Percentiles rank a stretch among this genome's conserved stretches.
These are phyloP conservation scores for Bombycilla garrulus DNA, from an alignment of 2,113 vertebrate genomes.

Conservation along the genomic window DNA sequence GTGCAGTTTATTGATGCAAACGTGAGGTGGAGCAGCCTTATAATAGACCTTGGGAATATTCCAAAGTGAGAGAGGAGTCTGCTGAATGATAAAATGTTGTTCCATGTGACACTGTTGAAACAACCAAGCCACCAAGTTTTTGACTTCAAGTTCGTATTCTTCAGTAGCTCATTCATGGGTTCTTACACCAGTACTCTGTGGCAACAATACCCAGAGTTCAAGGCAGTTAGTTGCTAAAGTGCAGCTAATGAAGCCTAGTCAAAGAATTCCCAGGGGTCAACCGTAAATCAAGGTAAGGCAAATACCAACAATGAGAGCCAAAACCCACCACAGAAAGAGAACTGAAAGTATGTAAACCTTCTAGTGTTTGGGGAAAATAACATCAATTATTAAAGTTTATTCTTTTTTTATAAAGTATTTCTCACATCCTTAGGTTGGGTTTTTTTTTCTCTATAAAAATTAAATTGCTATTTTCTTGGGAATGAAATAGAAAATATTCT, in stretches of 20 bases:
- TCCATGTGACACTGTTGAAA: not conserved
- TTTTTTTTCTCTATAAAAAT: not conserved
- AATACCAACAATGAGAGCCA: not conserved
- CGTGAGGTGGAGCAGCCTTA: not conserved
- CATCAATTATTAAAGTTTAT: rapidly evolving
- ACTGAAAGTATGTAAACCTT: not conserved
- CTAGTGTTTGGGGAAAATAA: not conserved
- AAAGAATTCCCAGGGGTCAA: not conserved
- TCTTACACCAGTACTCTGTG: not conserved
- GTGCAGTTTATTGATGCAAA: not conserved
- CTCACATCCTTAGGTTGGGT: not conserved
- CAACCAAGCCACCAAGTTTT: not conserved
- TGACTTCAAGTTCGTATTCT: not conserved
- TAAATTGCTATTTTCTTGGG: not conserved
- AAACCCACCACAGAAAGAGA: not conserved
- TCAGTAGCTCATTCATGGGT: not conserved
- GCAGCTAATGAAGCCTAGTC: not conserved
- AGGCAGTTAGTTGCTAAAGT: not conserved
- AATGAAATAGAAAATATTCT: not conserved
- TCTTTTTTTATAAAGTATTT: not conserved
- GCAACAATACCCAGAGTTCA: not conserved
- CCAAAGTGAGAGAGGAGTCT: not conserved
- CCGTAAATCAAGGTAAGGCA: not conserved
- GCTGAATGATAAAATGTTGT: not conserved
- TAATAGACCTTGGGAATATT: not conserved